Conservation (phyloP, 2,888 invertebrate genomes). For the Chloroclysta siterata region DNA sequence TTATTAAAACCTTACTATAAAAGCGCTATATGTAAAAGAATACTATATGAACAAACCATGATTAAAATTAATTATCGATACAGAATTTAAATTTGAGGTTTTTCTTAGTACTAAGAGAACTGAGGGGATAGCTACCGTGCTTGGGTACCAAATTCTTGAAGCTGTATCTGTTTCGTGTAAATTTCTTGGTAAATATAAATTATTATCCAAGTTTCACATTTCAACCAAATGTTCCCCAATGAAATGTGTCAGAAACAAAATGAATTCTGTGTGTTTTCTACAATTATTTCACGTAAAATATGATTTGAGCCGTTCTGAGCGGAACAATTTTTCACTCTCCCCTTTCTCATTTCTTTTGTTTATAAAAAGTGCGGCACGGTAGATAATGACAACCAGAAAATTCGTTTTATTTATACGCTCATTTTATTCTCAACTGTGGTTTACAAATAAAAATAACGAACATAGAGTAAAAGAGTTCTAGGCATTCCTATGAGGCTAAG, state of each 20-base stretch:
- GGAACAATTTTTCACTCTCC: conserved; percentile 50
- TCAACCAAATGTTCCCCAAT: conserved; percentile 10
- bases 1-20: no score
- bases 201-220: conserved; percentile 14
- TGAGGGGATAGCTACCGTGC: no score
- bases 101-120: no score
- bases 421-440: background rate
- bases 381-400: conserved; percentile 7
- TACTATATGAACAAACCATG: no score
- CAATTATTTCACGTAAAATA: conserved; percentile 54
- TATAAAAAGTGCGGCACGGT: conserved; percentile 42
- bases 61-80: no score
- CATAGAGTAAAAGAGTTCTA: background rate
- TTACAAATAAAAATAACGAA: background rate
- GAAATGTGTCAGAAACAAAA: conserved; percentile 41
- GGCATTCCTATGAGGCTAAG: no score
- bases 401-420: background rate
- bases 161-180: no score
- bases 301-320: conserved; percentile 43
- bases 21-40: no score
- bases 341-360: conserved; percentile 46
- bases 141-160: no score
- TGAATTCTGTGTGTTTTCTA: conserved; percentile 43
- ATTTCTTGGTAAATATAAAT: no score
- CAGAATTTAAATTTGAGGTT: no score